Conservation (phyloP, 2,888 invertebrate genomes). For the Sinhomidia bicolor region DNA sequence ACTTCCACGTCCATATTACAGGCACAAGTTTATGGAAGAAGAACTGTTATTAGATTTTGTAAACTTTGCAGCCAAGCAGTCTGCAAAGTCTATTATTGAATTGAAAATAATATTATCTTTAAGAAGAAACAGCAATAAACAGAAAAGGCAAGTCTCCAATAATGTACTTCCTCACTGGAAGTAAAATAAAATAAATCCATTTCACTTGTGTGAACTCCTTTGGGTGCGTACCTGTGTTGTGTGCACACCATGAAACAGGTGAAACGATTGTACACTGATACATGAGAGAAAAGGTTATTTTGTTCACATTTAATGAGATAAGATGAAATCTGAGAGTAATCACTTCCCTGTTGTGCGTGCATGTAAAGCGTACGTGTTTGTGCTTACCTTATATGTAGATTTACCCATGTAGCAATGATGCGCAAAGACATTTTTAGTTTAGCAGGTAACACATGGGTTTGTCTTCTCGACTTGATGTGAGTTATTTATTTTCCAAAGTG, state of each 20-base stretch:
- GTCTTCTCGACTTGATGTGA: background rate
- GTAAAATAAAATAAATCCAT: background rate
- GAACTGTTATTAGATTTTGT: background rate
- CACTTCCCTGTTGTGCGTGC: slow-evolving; percentile 16
- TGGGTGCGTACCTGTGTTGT: background rate
- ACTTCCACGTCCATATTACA: background rate
- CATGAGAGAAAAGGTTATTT: slow-evolving; percentile 39
- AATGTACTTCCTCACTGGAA: slow-evolving; percentile 10
- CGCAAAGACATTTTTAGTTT: background rate
- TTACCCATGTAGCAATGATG: no score
- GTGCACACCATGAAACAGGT: slow-evolving; percentile 1
- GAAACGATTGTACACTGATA: slow-evolving; percentile 17
- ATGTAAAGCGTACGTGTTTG: background rate
- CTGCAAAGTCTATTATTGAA: background rate
- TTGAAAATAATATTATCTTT: background rate
- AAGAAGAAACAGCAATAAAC: background rate
- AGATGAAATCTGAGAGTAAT: slow-evolving; percentile 21
- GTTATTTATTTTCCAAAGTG: no score
- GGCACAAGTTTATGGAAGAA: background rate
- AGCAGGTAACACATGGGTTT: background rate
- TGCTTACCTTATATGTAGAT: no score
- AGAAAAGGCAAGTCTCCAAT: background rate
- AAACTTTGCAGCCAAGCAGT: background rate
- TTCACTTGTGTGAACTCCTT: background rate
- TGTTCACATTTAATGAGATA: slow-evolving; percentile 44